Conservation (phyloP, 2,797 vertebrate species). For the Danio aesculapii region DNA sequence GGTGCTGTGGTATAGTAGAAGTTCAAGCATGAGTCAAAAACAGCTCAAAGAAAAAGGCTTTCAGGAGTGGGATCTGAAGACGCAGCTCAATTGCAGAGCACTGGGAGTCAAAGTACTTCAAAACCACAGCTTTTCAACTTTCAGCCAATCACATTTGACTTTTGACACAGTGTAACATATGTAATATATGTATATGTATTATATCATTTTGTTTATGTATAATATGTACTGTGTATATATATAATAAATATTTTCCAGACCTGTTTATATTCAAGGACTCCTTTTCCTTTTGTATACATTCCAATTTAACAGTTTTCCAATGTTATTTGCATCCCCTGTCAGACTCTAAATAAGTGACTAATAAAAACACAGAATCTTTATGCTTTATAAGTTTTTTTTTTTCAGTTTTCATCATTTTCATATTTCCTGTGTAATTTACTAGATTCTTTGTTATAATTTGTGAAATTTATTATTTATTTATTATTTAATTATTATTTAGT, state of each 20-base stretch:
- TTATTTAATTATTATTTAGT: too few relatives aligned
- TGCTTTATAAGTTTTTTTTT: too few relatives aligned
- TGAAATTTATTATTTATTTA: too few relatives aligned
- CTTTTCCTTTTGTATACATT: not conserved
- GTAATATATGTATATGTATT: too few relatives aligned
- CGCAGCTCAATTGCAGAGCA: conserved; percentile 31
- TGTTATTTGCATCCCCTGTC: too few relatives aligned
- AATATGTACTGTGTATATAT: not conserved
- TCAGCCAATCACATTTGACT: conserved; percentile 10
- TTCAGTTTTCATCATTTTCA: too few relatives aligned
- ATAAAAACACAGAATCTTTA: too few relatives aligned
- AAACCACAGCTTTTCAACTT: conserved; percentile 26
- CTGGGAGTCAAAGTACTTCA: conserved; percentile 5
- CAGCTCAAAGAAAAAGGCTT: conserved; percentile 35
- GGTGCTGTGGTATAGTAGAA: conserved; percentile 37
- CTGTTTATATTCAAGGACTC: not conserved
- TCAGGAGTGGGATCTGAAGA: conserved; percentile 42
- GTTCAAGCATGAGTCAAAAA: conserved; percentile 43
- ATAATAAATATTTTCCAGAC: not conserved
- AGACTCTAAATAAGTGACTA: too few relatives aligned
- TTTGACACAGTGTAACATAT: conserved; percentile 21
- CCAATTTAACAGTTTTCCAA: too few relatives aligned
- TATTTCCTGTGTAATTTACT: too few relatives aligned
- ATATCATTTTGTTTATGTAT: too few relatives aligned
- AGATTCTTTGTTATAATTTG: too few relatives aligned